Conservation (phyloP, 2,888 invertebrate species). For the Yponomeuta sedellus region DNA sequence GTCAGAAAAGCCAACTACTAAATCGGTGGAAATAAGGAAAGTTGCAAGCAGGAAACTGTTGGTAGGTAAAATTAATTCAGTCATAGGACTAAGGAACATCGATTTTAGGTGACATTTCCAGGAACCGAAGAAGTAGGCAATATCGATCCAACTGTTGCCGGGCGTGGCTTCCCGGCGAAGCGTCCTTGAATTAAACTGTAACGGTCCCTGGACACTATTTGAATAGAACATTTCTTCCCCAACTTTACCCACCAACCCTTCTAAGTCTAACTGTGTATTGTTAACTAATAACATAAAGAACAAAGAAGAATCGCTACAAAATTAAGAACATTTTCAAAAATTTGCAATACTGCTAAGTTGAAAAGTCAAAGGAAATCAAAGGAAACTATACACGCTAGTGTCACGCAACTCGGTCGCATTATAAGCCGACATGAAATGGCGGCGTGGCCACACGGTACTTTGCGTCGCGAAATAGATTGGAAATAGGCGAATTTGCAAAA, state of each 20-base stretch:
- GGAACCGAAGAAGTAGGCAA: neutral
- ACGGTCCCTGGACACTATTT: neutral
- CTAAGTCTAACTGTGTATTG: too few species aligned
- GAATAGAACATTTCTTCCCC: too few species aligned
- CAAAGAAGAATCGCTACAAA: constrained; percentile 10
- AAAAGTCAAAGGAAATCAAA: neutral
- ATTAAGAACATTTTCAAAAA: constrained; percentile 10
- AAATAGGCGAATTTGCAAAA: constrained; percentile 18
- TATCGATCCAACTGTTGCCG: constrained; percentile 9
- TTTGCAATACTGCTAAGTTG: neutral
- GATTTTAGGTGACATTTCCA: neutral
- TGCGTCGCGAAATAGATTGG: constrained; percentile 20
- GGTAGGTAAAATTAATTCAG: neutral
- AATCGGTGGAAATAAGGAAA: neutral
- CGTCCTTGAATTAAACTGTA: constrained; percentile 28
- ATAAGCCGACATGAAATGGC: constrained; percentile 62
- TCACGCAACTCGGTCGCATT: constrained; percentile 27
- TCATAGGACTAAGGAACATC: neutral
- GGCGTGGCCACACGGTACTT: constrained; percentile 50
- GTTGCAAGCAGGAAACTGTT: neutral
- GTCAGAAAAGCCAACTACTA: neutral
- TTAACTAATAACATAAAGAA: neutral
- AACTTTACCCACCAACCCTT: too few species aligned
- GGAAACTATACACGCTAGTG: constrained; percentile 21
- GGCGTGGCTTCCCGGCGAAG: constrained; percentile 29